phyloP scores from a whole-genome alignment of 2,888 invertebrate species.

The Metopia argyrocephala region DNA sequence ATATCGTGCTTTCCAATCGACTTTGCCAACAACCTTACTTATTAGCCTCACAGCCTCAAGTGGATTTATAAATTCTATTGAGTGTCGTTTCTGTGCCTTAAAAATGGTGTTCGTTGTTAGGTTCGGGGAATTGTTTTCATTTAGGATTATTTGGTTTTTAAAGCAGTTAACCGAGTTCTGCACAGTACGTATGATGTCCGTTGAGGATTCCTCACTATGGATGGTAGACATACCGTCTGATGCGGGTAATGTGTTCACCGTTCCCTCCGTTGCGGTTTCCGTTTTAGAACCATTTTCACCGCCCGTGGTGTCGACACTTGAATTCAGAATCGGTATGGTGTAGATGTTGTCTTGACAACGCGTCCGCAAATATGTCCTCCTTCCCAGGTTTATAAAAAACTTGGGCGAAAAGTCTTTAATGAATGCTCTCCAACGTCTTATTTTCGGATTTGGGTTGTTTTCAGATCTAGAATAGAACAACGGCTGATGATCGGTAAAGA shows the following conservation, averaged over 20 bases:
- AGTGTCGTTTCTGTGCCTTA: not conserved
- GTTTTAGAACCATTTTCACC: too few relatives aligned
- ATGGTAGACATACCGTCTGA: not conserved
- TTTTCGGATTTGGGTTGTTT: too few relatives aligned
- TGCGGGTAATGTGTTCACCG: too few relatives aligned
- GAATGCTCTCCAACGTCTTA: slow-evolving; percentile 21
- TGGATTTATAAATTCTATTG: not conserved
- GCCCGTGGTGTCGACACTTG: not conserved
- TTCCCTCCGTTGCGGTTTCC: too few relatives aligned
- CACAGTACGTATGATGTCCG: slow-evolving; percentile 39
- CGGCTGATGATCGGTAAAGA: slow-evolving; percentile 24
- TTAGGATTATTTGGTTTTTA: slow-evolving; percentile 38
- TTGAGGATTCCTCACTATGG: slow-evolving; percentile 48
- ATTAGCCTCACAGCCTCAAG: too few relatives aligned
- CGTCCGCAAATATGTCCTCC: not conserved
- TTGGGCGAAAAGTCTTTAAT: slow-evolving; percentile 6
- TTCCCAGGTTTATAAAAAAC: slow-evolving; percentile 20
- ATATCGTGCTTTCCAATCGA: too few relatives aligned
- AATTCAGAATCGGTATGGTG: not conserved
- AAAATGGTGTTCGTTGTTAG: not conserved
- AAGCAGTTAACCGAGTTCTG: slow-evolving; percentile 52
- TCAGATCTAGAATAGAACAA: too few relatives aligned
- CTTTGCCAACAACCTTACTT: too few relatives aligned
- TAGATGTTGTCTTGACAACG: slow-evolving; percentile 6
- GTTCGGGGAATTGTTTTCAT: too few relatives aligned